Evolutionary conservation across 2,113 vertebrate genomes (phyloP).

Genomic region (Callipepla californica): DNA sequence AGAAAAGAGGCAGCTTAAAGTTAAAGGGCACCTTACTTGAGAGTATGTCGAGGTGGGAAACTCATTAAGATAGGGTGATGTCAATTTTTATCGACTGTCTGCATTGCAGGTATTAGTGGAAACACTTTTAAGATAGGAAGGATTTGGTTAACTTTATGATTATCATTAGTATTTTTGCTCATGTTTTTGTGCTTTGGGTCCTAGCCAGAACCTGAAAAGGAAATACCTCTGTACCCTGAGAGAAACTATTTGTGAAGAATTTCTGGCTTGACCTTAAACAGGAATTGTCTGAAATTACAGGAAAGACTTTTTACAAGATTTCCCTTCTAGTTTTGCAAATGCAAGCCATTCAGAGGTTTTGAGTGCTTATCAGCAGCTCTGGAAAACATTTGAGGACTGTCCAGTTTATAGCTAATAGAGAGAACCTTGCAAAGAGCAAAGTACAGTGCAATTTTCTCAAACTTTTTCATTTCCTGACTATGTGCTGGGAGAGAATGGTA

Average conservation of each 20-base stretch:
- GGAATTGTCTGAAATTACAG: constrained; percentile 71
- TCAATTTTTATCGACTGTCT: not conserved
- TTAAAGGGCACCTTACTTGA: not conserved
- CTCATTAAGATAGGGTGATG: not conserved
- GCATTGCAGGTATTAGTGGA: not conserved
- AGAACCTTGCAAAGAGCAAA: not conserved
- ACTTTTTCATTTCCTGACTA: constrained; percentile 17
- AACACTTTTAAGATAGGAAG: not conserved
- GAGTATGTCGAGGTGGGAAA: not conserved
- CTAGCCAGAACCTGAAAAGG: constrained; percentile 55
- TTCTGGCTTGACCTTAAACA: constrained; percentile 71
- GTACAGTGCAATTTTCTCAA: constrained; percentile 22
- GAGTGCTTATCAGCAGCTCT: constrained; percentile 51
- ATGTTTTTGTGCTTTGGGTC: constrained; percentile 17
- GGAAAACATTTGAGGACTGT: constrained; percentile 26
- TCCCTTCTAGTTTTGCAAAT: constrained; percentile 48
- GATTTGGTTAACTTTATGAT: constrained; percentile 37
- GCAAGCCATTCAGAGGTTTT: constrained; percentile 41
- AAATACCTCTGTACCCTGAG: constrained; percentile 58
- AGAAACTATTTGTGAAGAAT: constrained; percentile 67
- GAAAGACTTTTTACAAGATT: constrained; percentile 64
- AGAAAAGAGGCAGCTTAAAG: not conserved
- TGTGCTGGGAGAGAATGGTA: not conserved
- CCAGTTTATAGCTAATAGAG: not conserved
- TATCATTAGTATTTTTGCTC: not conserved